Evolutionary conservation across 2,797 vertebrate genomes (phyloP), one percentile per base, ranked within the genome.

Genomic region (Phylloscopus collybita): DNA sequence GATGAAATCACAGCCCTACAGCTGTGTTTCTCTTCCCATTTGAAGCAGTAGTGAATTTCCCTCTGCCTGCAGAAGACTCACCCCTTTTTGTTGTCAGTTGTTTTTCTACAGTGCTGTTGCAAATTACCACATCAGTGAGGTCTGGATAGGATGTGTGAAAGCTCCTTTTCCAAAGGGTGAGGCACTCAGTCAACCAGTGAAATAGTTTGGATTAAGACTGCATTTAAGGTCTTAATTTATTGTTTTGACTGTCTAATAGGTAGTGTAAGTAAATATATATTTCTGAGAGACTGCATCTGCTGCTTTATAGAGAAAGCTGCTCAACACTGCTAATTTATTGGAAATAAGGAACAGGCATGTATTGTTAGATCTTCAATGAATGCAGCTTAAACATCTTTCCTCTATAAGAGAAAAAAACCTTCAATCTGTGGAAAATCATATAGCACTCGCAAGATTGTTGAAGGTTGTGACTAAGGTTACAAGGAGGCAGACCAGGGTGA

Each of bases 191-290:
- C 76, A 94, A 4, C 23, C 44, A 70, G 49, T 84, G 54, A 78
- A 93, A 72, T 50, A 85, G 11, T 83, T 85, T 93, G 65, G 57
- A 80, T 92, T 86, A 89, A 78, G 78, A 56, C 64, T 80, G 26
- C 45, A 44, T 73, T 74, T 23, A 54, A 91, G 45, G 16, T 76
- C 45, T 86, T 86, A 64, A 80, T 72, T 92, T 82, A 60, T 89
- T 94, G 69, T 34, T 83, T 76, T 78, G 56, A 54, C 27, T 79
- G n/a, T 60, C 29, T 92, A 47, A 82, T 57, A 71, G 5, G 7
- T 3, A 4, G 45, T 80, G 30, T 71, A 78, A 51, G 26, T 85
- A 85, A 86, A 71, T 45, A 56, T 3, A 0, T 74, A 22, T 51
- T 71, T 91, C 27, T 88, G 42, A 79, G 62, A 81, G 22, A 25